phyloP scores from a whole-genome alignment of 1,140 invertebrate species.

The Macrobrachium nipponense region DNA sequence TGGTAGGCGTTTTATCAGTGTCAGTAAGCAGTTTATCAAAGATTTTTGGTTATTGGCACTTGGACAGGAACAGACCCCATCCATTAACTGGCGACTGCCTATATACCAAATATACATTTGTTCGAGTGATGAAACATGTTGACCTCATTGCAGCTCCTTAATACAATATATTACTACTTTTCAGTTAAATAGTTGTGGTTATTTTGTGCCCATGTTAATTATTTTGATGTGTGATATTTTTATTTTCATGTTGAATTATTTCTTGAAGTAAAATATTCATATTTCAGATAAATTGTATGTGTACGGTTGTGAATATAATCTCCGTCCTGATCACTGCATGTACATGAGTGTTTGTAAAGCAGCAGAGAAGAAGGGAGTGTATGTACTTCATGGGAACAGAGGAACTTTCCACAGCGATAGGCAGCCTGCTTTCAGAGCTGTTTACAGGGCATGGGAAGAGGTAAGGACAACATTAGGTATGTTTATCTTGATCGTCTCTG shows the following conservation, averaged over 20 bases:
- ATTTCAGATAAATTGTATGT: slow-evolving; percentile 81
- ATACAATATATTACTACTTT: too few relatives aligned
- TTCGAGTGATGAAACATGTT: too few relatives aligned
- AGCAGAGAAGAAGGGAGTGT: slow-evolving; percentile 81
- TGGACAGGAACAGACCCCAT: too few relatives aligned
- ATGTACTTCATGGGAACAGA: slow-evolving; percentile 89
- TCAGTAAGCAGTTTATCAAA: too few relatives aligned
- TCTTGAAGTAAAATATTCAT: slow-evolving; percentile 11
- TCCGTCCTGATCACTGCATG: slow-evolving; percentile 94
- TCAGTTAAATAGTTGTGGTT: too few relatives aligned
- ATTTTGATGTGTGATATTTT: neutral
- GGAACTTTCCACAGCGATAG: slow-evolving; percentile 87
- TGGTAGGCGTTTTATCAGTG: too few relatives aligned
- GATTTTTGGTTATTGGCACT: too few relatives aligned
- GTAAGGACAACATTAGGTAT: slow-evolving; percentile 65
- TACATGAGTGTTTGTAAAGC: slow-evolving; percentile 84
- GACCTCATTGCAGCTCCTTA: too few relatives aligned
- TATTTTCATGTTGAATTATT: neutral
- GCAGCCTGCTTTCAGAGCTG: slow-evolving; percentile 85
- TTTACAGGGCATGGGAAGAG: slow-evolving; percentile 80
- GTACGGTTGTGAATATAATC: slow-evolving; percentile 90
- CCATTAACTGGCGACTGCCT: too few relatives aligned
- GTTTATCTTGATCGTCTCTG: neutral
- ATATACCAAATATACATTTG: too few relatives aligned
- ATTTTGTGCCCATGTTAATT: neutral